Percentiles rank a stretch among this genome's conserved stretches.
These are phyloP conservation scores for Nesospiza acunhae DNA, from an alignment of 2,113 vertebrate species.

Conservation along the genomic window DNA sequence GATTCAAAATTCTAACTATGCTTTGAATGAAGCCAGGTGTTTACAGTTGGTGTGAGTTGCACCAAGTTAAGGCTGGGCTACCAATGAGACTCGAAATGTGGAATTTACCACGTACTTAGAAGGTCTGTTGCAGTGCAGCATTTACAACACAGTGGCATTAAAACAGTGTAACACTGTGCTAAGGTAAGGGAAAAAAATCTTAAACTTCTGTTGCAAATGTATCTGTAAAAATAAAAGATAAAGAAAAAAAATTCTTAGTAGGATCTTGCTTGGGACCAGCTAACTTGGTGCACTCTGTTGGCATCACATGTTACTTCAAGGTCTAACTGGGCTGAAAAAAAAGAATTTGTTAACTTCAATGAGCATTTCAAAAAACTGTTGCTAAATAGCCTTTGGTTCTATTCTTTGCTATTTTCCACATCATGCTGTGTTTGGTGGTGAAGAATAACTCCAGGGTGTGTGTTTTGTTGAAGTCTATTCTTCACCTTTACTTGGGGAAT, in stretches of 20 bases:
- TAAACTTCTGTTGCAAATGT: neutral
- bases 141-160: neutral
- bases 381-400: neutral
- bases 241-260: neutral
- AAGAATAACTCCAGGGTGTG: neutral
- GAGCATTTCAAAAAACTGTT: neutral
- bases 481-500: neutral
- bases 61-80: neutral
- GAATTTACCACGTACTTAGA: neutral
- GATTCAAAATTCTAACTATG: neutral
- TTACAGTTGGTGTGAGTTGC: neutral
- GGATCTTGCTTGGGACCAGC: slow-evolving; percentile 1
- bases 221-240: neutral
- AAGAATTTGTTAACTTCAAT: neutral
- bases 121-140: neutral
- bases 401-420: neutral
- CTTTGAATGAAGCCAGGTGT: neutral
- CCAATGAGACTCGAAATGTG: neutral
- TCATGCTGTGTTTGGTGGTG: neutral
- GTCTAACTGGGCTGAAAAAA: neutral
- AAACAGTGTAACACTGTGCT: neutral
- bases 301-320: neutral
- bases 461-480: neutral
- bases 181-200: neutral
- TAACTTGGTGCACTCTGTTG: slow-evolving; percentile 35